Percentiles rank a stretch among this genome's conserved stretches.
Conservation (phyloP, 1,140 invertebrate genomes). For the Phymorhynchus buccinoides region DNA sequence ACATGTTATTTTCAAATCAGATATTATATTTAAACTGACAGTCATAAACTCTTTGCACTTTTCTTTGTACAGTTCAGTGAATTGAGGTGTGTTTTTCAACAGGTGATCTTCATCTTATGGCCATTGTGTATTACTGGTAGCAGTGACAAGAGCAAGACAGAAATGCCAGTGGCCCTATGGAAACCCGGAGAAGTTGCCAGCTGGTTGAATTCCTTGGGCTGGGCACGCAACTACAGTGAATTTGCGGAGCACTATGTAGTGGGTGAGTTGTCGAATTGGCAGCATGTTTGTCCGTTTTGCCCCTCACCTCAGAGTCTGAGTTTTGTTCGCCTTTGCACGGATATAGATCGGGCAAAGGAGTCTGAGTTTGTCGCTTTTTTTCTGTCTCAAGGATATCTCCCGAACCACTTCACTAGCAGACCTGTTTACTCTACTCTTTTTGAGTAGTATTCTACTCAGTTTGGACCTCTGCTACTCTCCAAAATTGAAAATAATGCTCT, state of each 20-base stretch:
- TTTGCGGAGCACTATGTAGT: conserved; percentile 49
- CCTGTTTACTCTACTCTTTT: too few relatives aligned
- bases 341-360: too few relatives aligned
- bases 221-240: conserved; percentile 56
- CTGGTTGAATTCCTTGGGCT: conserved; percentile 58
- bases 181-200: conserved; percentile 54
- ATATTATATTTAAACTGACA: too few relatives aligned
- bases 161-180: conserved; percentile 61
- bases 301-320: too few relatives aligned
- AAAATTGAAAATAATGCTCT: too few relatives aligned
- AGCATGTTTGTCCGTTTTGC: too few relatives aligned
- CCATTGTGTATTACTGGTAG: conserved; percentile 56
- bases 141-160: conserved; percentile 46
- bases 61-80: not conserved
- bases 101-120: conserved; percentile 58
- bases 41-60: too few relatives aligned
- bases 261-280: conserved; percentile 44
- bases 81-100: not conserved
- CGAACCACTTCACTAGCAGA: too few relatives aligned
- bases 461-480: too few relatives aligned
- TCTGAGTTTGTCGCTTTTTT: conserved; percentile 1
- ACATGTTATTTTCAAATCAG: not conserved
- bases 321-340: too few relatives aligned
- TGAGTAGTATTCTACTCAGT: too few relatives aligned
- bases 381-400: too few relatives aligned